Conservation (phyloP, 2,797 vertebrate genomes). For the Arnoldichthys spilopterus region DNA sequence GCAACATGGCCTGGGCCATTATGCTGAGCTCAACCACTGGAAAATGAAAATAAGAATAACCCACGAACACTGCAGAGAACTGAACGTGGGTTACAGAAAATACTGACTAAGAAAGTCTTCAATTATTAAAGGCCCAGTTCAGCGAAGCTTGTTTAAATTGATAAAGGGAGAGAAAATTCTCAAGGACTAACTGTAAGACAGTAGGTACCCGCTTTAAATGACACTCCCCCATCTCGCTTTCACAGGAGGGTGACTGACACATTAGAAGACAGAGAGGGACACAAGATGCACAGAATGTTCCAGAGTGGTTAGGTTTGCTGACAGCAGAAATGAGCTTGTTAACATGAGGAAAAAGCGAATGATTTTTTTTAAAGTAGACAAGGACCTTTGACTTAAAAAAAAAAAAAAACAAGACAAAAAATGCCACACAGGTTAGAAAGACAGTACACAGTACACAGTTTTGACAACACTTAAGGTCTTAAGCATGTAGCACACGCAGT, state of each 20-base stretch:
- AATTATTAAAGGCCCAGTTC: slow-evolving; percentile 58
- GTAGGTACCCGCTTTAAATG: slow-evolving; percentile 54
- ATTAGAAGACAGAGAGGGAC: slow-evolving; percentile 49
- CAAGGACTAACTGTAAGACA: slow-evolving; percentile 59
- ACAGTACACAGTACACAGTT: slow-evolving; percentile 27
- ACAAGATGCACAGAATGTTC: slow-evolving; percentile 52
- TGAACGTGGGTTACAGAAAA: slow-evolving; percentile 44
- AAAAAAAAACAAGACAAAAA: slow-evolving; percentile 9
- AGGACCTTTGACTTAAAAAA: slow-evolving; percentile 40
- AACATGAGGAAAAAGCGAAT: slow-evolving; percentile 22
- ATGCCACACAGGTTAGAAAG: slow-evolving; percentile 33
- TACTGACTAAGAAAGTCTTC: slow-evolving; percentile 57
- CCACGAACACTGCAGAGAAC: slow-evolving; percentile 52
- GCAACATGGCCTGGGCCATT: slow-evolving; percentile 43
- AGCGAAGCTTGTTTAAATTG: slow-evolving; percentile 51
- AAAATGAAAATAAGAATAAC: slow-evolving; percentile 47
- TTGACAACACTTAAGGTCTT: slow-evolving; percentile 39
- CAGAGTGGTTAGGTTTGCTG: slow-evolving; percentile 42
- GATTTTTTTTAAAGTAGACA: slow-evolving; percentile 50
- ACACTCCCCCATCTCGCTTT: slow-evolving; percentile 51
- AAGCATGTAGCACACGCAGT: slow-evolving; percentile 44
- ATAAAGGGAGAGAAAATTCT: slow-evolving; percentile 39
- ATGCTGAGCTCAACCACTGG: slow-evolving; percentile 45
- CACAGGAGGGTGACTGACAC: slow-evolving; percentile 58
- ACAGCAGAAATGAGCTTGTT: slow-evolving; percentile 55